Evolutionary conservation across 1,140 invertebrate genomes (phyloP), one percentile per base, ranked within the genome.

Genomic region (Drosophila watanabei): DNA sequence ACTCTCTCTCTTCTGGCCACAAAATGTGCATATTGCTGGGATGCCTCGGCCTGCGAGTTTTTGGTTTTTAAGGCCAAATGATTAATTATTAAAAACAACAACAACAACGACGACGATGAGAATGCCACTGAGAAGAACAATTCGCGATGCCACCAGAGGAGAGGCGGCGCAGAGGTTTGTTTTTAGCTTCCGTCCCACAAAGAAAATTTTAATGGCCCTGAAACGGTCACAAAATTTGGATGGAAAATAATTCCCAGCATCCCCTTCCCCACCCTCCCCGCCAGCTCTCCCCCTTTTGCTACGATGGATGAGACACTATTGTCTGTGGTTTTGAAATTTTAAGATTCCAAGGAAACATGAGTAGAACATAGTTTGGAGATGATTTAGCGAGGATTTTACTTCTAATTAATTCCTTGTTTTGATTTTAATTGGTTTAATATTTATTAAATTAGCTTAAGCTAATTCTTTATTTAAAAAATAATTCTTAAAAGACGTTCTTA

Each of bases 21-120:
- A 89, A 76, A 85, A 89, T 90, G 85, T 82, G 85, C 86, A 90
- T 90, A 89, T 90, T 89, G 82, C 59, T 86, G 75, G 75, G 41
- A 45, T 20, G 11, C 51, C 54, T n/a, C 52, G 10, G 54, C 35
- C 75, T 32, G 56, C 9, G 54, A 16, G 54, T 43, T 75, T 66
- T 86, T 57, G 59, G 69, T 57, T 78, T 89, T 89, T 76, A 89
- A 89, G 82, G 63, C 81, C 81, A 79, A 89, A 85, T 89, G 85
- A 89, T 89, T 89, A 89, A 89, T 89, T 90, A 85, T 90, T 82
- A 69, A 89, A 60, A 89, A 68, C 71, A 58, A 45, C 71, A 71
- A 68, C 59, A 33, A 57, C 43, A 28, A 39, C 68, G 61, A 80
- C 32, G 14, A 13, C 41, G 45, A n/a, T n/a, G n/a, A n/a, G n/a